Base-by-base conservation (phyloP, 1,140 invertebrate species). In the Papilio polyxenes region DNA sequence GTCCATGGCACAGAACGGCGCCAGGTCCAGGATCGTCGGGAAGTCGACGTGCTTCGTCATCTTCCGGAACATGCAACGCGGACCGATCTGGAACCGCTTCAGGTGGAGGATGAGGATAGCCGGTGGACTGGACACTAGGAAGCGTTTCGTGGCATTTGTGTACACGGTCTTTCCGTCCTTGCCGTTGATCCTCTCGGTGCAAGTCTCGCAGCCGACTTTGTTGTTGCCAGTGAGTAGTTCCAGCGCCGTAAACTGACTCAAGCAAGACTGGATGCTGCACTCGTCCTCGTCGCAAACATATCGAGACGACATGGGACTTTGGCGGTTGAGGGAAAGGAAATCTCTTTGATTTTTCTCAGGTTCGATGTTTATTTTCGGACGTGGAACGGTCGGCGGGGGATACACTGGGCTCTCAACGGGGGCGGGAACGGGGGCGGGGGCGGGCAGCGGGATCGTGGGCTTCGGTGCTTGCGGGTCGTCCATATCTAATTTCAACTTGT, bases 71-170 rank as follows among this genome's bases (percentile, higher is more conserved):
- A 95, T 94, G 88, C 95, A 95, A 5, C 95, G 90, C 6, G 94
- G 94, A 0, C 95, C 95, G 13, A 95, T 87, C 83, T 98, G 97
- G 92, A 98, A 98, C 49, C 99, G 93, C 94, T 99, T 99, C 74
- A 99, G 93, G 91, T 99, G 99, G 23, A 99, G 93, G 49, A 99
- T 99, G 0, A 99, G 95, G 82, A 99, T 96, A 6, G 98, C 97
- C 3, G 99, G 99, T 48, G 98, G 98, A 88, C 96, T 96, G 81
- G 97, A 97, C 15, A 99, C 97, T 2, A 99, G 95, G 89, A 99
- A 97, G 90, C 99, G 97, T 92, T 99, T 99, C 3, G 97, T 98
- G 53, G 98, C 98, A 91, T 98, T 97, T 1, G 97, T 98, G 89
- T 98, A 98, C 0, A 98, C 96, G 31, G 97, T 97, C 89, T 98